Evolutionary conservation across 1,140 invertebrate genomes (phyloP).

Genomic region (Lithobius niger): DNA sequence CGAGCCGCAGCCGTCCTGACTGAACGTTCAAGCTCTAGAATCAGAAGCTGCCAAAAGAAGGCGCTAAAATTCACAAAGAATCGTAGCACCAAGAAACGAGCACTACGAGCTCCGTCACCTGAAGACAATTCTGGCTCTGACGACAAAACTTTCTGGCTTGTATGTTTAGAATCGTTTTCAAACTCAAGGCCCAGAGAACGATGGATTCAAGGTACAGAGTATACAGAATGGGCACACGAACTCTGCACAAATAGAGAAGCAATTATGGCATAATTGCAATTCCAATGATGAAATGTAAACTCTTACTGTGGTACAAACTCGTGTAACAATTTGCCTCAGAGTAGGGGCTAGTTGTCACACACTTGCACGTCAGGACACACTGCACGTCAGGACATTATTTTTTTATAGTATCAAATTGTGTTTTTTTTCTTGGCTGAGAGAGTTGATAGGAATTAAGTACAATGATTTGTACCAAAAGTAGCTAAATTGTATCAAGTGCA

Average conservation of each 20-base stretch:
- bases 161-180: neutral
- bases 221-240: neutral
- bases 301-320: too few species aligned
- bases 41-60: neutral
- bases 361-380: too few species aligned
- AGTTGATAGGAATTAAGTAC: too few species aligned
- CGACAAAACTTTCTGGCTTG: neutral
- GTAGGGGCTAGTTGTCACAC: too few species aligned
- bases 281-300: too few species aligned
- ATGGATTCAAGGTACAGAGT: neutral
- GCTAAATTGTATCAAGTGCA: too few species aligned
- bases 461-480: too few species aligned
- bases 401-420: too few species aligned
- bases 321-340: too few species aligned
- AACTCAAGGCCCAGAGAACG: neutral
- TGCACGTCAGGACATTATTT: too few species aligned
- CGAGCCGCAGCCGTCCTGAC: neutral
- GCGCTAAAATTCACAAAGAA: neutral
- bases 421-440: too few species aligned
- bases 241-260: neutral
- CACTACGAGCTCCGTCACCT: neutral
- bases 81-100: neutral
- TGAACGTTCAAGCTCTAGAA: neutral
- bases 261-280: too few species aligned
- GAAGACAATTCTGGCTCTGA: neutral